Conservation (phyloP, 2,888 invertebrate genomes). For the Maniola hyperantus region DNA sequence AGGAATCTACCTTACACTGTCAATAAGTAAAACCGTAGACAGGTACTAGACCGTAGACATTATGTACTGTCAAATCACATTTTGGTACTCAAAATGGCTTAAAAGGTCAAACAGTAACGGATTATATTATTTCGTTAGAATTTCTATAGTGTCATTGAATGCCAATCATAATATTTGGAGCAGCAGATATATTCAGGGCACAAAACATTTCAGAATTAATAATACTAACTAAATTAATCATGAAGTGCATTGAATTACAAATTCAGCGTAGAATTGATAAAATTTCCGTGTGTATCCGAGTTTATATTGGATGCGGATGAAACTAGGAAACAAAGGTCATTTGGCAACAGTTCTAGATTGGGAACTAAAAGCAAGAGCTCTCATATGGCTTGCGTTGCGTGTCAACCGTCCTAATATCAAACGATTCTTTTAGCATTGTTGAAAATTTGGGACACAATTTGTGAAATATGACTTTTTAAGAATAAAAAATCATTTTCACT, state of each 20-base stretch:
- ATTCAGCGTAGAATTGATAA: not conserved
- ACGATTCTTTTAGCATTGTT: not conserved
- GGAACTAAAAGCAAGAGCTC: slow-evolving; percentile 21
- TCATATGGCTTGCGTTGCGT: not conserved
- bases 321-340: slow-evolving; percentile 39
- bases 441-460: not conserved
- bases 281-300: slow-evolving; percentile 28
- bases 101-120: no score
- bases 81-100: no score
- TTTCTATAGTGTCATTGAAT: no score
- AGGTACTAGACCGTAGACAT: no score
- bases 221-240: not conserved
- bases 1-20: no score
- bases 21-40: no score
- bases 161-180: no score
- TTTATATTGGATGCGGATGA: slow-evolving; percentile 30
- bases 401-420: not conserved
- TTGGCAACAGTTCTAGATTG: slow-evolving; percentile 36
- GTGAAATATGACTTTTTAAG: no score
- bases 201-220: not conserved
- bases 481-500: no score
- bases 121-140: no score
- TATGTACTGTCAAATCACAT: no score
- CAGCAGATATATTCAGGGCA: no score
- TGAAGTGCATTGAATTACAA: not conserved